Evolutionary conservation across 2,888 invertebrate genomes (phyloP), one percentile per base, ranked within the genome.

Genomic region (Caenorhabditis sulstoni): DNA sequence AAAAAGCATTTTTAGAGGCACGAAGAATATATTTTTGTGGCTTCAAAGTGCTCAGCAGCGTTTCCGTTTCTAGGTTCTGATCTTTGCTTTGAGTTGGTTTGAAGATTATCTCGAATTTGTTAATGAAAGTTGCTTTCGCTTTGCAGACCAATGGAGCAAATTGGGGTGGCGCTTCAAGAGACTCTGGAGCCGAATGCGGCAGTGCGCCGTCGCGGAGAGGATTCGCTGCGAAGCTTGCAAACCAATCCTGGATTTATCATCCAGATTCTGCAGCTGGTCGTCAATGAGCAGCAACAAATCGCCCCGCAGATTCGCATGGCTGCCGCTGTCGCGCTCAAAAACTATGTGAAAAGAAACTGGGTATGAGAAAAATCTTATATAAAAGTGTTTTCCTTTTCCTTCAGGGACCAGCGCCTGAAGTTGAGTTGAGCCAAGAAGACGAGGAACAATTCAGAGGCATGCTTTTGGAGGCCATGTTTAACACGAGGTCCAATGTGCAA

Each of bases 261-360:
- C 35, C 67, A 71, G 20, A 62, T 82, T 49, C 73, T 71, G 9
- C 75, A 82, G 47, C 53, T 85, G 20, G 81, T 77, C 4, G 73
- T 76, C 18, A 79, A 59, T 37, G 79, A 80, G 50, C 52, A 78
- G 20, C 47, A 49, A 37, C 92, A 97, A 29, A 91, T 97, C 59
- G 92, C 98, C 7, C 94, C 95, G 88, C 92, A 97, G 12, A 94
- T 98, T 73, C 95, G 96, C 82, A 93, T 96, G 45, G 95, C 96
- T 7, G 95, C 96, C 22, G 95, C 97, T 11, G 94, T 99, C 77
- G 95, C 95, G 0, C 96, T 99, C 90, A 99, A 99, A 91, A 99
- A 99, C 91, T 97, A 94, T 90, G 94, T 97, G 22, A 97, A 97
- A 91, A 93, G 96, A 65, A 96, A 98, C 91, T 99, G 99, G 99